Base-by-base conservation (phyloP, 2,113 vertebrate genomes). In the Hylia prasina region DNA sequence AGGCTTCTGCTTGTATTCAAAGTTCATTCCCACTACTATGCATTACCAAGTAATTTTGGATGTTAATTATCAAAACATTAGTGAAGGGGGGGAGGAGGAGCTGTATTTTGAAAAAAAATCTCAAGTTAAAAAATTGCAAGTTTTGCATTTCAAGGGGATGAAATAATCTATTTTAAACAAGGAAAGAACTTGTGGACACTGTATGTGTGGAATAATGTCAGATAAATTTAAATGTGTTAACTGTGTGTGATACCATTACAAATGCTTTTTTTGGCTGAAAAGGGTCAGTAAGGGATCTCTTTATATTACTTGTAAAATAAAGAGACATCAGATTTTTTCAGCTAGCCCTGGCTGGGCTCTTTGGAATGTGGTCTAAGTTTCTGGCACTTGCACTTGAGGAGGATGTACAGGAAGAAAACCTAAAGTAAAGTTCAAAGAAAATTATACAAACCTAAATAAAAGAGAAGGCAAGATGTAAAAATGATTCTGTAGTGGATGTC, bases 171-270 rank as follows among this genome's bases (percentile, higher is more conserved):
- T 61, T 88, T 85, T 35, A 63, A 83, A 61, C 9, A 39, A 31
- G 63, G 85, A 85, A 64, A 64, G 31, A 69, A 56, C 15, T 89
- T 72, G 50, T 76, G 48, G 57, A 75, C 9, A 2, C 12, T 56
- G 35, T 70, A 71, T 82, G 51, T 84, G n/a, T 65, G 68, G 63
- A 91, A 88, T 92, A 90, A 80, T 35, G 22, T 53, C 47, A 72
- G 66, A 82, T 73, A 85, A 88, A 93, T 93, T 80, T 88, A 90
- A 85, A 73, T 23, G 53, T 90, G 71, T 86, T 88, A 94, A 77
- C 15, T 61, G 28, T 80, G 28, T 80, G 16, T 77, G 47, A 35
- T 93, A 60, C 82, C 63, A 66, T 93, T 88, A 76, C 10, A 77
- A 69, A 83, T 70, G 23, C 45, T 94, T 21, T 72, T 90, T 73